Conservation (phyloP, 2,113 vertebrate genomes). For the Ginglymostoma cirratum region DNA sequence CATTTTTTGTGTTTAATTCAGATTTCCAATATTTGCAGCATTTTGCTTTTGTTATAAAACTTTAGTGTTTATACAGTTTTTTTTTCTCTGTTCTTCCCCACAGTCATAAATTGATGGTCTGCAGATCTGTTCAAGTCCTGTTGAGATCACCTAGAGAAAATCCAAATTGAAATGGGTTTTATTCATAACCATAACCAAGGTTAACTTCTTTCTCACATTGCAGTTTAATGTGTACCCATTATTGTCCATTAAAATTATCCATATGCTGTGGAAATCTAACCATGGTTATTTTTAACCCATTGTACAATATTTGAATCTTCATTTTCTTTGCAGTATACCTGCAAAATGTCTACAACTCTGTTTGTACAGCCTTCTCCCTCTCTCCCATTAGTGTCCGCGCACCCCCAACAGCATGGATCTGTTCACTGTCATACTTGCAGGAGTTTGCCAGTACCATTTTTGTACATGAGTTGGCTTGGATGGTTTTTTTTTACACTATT, state of each 20-base stretch:
- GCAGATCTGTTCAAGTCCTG: neutral
- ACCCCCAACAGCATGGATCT: neutral
- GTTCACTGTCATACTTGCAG: neutral
- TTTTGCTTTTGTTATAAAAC: neutral
- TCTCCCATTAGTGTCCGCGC: neutral
- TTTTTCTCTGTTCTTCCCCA: neutral
- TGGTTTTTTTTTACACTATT: neutral
- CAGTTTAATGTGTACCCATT: neutral
- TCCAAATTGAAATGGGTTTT: neutral
- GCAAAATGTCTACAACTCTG: neutral
- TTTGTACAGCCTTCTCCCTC: neutral
- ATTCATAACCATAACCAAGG: neutral
- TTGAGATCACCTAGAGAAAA: constrained; percentile 7
- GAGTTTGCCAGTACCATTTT: neutral
- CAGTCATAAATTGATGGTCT: neutral
- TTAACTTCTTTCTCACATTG: neutral
- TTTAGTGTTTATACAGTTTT: neutral
- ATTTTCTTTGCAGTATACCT: neutral
- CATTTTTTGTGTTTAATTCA: too few species aligned
- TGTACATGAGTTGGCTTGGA: neutral
- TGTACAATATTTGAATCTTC: neutral
- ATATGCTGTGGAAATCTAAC: neutral
- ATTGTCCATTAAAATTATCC: constrained; percentile 2
- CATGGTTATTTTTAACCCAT: neutral
- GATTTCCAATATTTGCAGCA: too few species aligned